Percentiles rank a stretch among this genome's conserved stretches.
phyloP scores from a whole-genome alignment of 2,797 vertebrate species.

The Pogonophryne albipinna region DNA sequence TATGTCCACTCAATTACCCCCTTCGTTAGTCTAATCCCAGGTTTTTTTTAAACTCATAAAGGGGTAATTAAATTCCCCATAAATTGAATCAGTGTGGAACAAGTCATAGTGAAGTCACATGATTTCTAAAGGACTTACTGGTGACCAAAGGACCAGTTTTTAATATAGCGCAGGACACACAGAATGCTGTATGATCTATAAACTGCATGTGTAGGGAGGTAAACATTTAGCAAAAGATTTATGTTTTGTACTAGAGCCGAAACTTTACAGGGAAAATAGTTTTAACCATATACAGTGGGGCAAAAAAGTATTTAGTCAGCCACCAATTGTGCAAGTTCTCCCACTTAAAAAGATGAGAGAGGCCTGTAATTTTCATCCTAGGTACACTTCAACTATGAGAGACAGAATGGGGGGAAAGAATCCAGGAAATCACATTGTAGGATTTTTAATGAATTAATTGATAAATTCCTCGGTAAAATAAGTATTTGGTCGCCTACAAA shows the following conservation, averaged over 20 bases:
- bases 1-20: constrained; percentile 60
- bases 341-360: no score
- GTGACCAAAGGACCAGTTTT: not conserved
- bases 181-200: not conserved
- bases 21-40: constrained; percentile 55
- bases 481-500: no score
- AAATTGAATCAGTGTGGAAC: constrained; percentile 34
- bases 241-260: not conserved
- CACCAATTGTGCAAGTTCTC: no score
- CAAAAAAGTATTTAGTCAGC: no score
- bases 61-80: constrained; percentile 43
- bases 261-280: not conserved
- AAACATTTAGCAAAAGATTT: not conserved
- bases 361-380: no score
- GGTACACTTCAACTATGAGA: no score
- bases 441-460: no score
- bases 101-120: constrained; percentile 4
- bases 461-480: no score
- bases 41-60: constrained; percentile 27
- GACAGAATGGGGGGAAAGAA: no score
- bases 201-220: not conserved
- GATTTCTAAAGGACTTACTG: not conserved
- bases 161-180: not conserved
- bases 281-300: not conserved
- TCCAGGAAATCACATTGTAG: no score